These are phyloP conservation scores for Syndactyla subalaris DNA, from an alignment of 2,797 vertebrate genomes.

Conservation along the genomic window DNA sequence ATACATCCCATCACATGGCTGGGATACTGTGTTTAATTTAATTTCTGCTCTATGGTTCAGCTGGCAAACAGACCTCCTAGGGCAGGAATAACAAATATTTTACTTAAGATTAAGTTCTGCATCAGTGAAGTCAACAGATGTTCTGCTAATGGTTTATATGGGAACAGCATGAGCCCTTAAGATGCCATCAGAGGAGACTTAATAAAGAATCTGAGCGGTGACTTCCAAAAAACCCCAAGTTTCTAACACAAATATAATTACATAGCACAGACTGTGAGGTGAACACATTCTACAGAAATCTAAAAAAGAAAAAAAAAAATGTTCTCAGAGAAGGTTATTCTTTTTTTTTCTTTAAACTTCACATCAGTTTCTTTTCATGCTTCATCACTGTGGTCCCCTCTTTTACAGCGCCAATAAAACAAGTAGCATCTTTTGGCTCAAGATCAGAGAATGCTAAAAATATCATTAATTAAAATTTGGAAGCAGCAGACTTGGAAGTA, in stretches of 20 bases:
- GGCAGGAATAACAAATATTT: slow-evolving; percentile 17
- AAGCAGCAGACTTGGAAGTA: neutral
- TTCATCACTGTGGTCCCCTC: neutral
- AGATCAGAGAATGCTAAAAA: neutral
- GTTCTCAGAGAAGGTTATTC: neutral
- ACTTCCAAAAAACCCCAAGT: neutral
- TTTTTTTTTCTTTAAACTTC: neutral
- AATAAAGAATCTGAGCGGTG: neutral
- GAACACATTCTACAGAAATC: neutral
- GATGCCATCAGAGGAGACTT: neutral
- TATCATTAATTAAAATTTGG: neutral
- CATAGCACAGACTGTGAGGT: neutral
- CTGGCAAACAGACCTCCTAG: neutral
- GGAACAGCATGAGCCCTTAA: neutral
- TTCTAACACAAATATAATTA: neutral
- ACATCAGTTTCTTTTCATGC: neutral
- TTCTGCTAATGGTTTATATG: neutral
- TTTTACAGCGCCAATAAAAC: neutral
- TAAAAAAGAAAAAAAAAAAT: neutral
- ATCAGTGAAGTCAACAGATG: slow-evolving; percentile 18
- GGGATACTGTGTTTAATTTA: neutral
- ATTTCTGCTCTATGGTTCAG: neutral
- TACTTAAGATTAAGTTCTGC: slow-evolving; percentile 26
- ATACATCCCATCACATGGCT: neutral
- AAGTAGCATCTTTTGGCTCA: neutral